These are phyloP conservation scores for Orius laevigatus DNA, from an alignment of 1,140 invertebrate species.

Conservation along the genomic window DNA sequence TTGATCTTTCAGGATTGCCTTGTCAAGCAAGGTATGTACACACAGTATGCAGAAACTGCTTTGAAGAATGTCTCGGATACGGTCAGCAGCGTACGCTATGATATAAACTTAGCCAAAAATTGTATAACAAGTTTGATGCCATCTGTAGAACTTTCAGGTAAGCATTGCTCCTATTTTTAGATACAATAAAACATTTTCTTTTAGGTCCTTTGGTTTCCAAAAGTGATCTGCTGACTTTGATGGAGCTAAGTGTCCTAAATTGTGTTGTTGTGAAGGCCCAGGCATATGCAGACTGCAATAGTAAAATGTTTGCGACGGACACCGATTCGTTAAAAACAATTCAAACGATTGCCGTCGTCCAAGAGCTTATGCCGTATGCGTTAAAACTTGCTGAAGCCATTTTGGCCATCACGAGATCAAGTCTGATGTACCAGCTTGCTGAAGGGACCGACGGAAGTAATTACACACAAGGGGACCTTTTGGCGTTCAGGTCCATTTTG, in stretches of 20 bases:
- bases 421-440: slow-evolving; percentile 34
- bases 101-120: slow-evolving; percentile 50
- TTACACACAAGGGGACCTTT: slow-evolving; percentile 33
- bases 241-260: slow-evolving; percentile 47
- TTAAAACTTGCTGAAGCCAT: slow-evolving; percentile 42
- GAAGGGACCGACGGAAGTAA: slow-evolving; percentile 31
- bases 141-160: slow-evolving; percentile 26
- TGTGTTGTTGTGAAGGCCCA: slow-evolving; percentile 51
- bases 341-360: slow-evolving; percentile 24
- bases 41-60: slow-evolving; percentile 60
- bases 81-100: slow-evolving; percentile 47
- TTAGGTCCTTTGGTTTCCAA: slow-evolving; percentile 30
- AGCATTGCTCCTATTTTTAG: slow-evolving; percentile 4
- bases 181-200: slow-evolving; percentile 13
- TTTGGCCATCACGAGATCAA: slow-evolving; percentile 31
- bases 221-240: slow-evolving; percentile 41
- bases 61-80: slow-evolving; percentile 49
- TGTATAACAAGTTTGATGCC: slow-evolving; percentile 46
- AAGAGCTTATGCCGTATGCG: slow-evolving; percentile 43
- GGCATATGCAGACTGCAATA: slow-evolving; percentile 39
- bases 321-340: slow-evolving; percentile 20
- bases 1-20: slow-evolving; percentile 48
- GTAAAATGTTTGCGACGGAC: slow-evolving; percentile 23
- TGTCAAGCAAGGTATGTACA: slow-evolving; percentile 79
- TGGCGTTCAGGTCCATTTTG: slow-evolving; percentile 37